Evolutionary conservation across 2,888 invertebrate genomes (phyloP).

Genomic region (Stomorhina lunata): DNA sequence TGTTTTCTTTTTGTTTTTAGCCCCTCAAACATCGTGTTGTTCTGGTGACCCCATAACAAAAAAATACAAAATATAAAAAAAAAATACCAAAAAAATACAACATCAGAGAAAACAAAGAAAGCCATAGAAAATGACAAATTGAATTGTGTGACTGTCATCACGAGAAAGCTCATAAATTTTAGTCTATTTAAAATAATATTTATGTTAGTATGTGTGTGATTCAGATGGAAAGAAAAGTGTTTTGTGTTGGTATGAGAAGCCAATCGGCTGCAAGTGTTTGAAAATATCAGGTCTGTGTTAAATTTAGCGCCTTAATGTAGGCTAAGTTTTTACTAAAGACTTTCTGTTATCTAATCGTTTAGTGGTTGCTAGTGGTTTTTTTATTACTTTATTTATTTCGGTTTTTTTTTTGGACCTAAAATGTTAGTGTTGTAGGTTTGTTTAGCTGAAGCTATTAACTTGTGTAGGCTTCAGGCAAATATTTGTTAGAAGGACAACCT

Average conservation of each 20-base stretch:
- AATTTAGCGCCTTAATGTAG: constrained; percentile 33
- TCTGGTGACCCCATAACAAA: no score
- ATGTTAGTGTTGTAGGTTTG: background rate
- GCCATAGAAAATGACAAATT: constrained; percentile 51
- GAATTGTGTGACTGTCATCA: constrained; percentile 52
- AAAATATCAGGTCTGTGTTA: constrained; percentile 19
- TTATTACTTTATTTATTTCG: no score
- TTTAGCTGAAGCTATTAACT: constrained; percentile 19
- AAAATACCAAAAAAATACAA: background rate
- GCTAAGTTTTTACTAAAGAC: constrained; percentile 32
- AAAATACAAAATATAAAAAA: background rate
- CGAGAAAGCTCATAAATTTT: constrained; percentile 48
- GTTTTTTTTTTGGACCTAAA: background rate
- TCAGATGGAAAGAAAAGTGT: background rate
- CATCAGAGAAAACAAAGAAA: background rate
- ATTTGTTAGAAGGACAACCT: no score
- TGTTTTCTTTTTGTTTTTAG: no score
- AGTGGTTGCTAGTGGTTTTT: background rate
- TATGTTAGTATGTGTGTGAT: background rate
- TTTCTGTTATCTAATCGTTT: constrained; percentile 36
- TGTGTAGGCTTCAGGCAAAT: no score
- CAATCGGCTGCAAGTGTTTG: no score
- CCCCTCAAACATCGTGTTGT: background rate
- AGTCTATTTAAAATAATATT: background rate
- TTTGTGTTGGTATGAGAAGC: no score